Evolutionary conservation across 2,888 invertebrate genomes (phyloP).

Genomic region (Chrysolina oricalcia): DNA sequence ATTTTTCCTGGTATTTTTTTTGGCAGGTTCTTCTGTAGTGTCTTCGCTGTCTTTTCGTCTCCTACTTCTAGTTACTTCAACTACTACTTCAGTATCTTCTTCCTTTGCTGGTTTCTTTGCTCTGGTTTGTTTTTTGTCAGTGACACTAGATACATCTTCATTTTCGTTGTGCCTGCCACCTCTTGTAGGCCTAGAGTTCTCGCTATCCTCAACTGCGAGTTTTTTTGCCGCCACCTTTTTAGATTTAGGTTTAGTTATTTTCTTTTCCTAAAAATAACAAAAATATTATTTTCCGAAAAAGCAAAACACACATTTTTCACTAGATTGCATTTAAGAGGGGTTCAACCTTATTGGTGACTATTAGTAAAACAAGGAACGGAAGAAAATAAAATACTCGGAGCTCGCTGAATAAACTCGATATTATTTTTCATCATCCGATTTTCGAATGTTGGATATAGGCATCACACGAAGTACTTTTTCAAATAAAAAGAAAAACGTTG

Average conservation of each 20-base stretch:
- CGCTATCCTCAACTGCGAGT: background rate
- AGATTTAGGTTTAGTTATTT: background rate
- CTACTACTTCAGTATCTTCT: constrained; percentile 7
- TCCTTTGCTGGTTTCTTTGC: constrained; percentile 21
- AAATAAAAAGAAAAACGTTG: too few species aligned
- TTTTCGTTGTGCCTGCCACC: background rate
- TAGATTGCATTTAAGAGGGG: too few species aligned
- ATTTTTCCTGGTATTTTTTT: constrained; percentile 20
- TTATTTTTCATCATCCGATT: too few species aligned
- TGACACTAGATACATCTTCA: background rate
- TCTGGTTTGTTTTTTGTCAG: constrained; percentile 4
- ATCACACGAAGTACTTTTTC: too few species aligned
- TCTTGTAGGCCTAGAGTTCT: background rate
- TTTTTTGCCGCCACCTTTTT: background rate
- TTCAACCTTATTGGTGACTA: too few species aligned
- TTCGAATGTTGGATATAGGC: too few species aligned
- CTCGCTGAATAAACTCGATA: too few species aligned
- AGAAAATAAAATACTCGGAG: too few species aligned
- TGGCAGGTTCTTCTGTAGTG: constrained; percentile 8
- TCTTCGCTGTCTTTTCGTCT: background rate
- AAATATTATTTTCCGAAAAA: background rate
- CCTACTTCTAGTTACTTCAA: constrained; percentile 9
- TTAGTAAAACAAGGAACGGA: too few species aligned
- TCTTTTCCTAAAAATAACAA: constrained; percentile 7
- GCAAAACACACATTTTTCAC: too few species aligned